Percentiles rank a stretch among this genome's conserved stretches.
phyloP scores from a whole-genome alignment of 2,888 invertebrate species.

The Leistus spinibarbis region DNA sequence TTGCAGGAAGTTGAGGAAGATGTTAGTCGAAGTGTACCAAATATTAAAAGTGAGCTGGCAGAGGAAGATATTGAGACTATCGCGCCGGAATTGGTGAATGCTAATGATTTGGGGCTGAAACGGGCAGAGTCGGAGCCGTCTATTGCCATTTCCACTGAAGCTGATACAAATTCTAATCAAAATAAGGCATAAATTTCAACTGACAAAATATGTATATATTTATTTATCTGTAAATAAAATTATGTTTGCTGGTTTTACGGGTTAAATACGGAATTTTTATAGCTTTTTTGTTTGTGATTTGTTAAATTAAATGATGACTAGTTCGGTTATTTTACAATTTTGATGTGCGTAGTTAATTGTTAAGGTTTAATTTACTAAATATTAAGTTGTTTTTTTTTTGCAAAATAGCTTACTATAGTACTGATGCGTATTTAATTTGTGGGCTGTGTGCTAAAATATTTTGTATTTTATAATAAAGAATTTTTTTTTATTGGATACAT shows the following conservation, averaged over 20 bases:
- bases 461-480: background rate
- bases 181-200: background rate
- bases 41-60: conserved; percentile 60
- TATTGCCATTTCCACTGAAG: conserved; percentile 61
- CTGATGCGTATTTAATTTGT: background rate
- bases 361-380: background rate
- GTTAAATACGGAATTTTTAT: background rate
- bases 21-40: conserved; percentile 67
- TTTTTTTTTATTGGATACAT: background rate
- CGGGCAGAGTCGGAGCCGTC: conserved; percentile 71
- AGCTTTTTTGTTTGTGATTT: background rate
- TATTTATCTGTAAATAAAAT: conserved; percentile 32
- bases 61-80: conserved; percentile 54
- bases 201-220: conserved; percentile 12
- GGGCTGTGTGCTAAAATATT: background rate
- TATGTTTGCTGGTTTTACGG: conserved; percentile 14
- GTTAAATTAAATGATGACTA: background rate
- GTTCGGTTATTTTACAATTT: background rate
- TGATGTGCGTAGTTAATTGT: background rate
- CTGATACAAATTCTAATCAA: conserved; percentile 43
- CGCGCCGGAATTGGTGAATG: conserved; percentile 42
- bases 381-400: background rate
- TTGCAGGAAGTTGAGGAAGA: conserved; percentile 57
- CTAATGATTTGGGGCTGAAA: conserved; percentile 59
- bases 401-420: background rate